phyloP scores from a whole-genome alignment of 1,140 invertebrate genomes.

The Drosophila takahashii region DNA sequence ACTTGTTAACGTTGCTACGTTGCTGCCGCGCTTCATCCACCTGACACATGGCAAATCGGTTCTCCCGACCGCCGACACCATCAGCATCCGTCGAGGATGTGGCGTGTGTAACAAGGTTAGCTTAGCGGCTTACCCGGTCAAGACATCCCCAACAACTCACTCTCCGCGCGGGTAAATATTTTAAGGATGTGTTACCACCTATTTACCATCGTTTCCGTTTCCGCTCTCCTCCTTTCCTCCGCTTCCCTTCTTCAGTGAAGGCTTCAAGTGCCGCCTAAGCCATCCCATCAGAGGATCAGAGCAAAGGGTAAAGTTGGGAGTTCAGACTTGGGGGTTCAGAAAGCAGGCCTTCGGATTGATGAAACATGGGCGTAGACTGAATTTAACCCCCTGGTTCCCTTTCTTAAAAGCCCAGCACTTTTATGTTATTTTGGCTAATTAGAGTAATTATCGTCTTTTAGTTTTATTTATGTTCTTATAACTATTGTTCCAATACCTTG shows the following conservation, averaged over 20 bases:
- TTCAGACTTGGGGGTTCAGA: background rate
- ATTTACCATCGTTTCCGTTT: constrained; percentile 7
- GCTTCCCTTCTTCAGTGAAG: background rate
- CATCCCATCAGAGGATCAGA: constrained; percentile 30
- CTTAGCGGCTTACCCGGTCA: constrained; percentile 67
- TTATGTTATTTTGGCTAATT: background rate
- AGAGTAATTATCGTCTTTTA: too few relatives aligned
- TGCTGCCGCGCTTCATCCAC: constrained; percentile 33
- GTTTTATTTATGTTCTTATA: too few relatives aligned
- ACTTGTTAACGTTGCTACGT: constrained; percentile 61
- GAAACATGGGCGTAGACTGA: constrained; percentile 1
- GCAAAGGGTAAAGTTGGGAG: background rate
- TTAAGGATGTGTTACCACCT: constrained; percentile 28
- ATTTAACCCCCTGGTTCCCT: background rate
- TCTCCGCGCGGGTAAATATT: constrained; percentile 45
- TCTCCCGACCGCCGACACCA: constrained; percentile 26
- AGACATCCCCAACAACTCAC: constrained; percentile 29
- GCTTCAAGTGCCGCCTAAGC: constrained; percentile 54
- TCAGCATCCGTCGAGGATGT: constrained; percentile 26
- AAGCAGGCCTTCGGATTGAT: background rate
- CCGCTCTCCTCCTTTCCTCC: background rate
- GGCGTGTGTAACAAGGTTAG: constrained; percentile 64
- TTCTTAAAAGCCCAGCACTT: too few relatives aligned
- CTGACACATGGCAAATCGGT: constrained; percentile 62
- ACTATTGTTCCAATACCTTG: too few relatives aligned